Percentiles rank a stretch among this genome's conserved stretches.
Evolutionary conservation across 2,797 vertebrate species (phyloP).

Genomic region (Morus bassanus): DNA sequence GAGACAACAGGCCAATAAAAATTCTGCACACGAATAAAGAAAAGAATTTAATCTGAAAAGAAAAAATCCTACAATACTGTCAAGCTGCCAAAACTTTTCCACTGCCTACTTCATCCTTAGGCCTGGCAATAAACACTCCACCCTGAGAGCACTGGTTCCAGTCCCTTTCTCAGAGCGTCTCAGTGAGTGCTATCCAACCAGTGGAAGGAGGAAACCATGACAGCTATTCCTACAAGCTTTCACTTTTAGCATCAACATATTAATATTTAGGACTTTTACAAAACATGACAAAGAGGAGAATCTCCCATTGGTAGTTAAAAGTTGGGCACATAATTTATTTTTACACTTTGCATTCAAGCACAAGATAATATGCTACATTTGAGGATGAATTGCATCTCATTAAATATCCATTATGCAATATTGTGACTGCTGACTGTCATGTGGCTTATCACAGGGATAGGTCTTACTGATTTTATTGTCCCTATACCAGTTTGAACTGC

Average conservation of each 20-base stretch:
- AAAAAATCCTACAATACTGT: neutral
- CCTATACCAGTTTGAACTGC: neutral
- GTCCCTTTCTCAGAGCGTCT: neutral
- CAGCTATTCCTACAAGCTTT: neutral
- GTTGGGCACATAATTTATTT: neutral
- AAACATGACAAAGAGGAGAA: neutral
- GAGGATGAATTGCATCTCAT: rapidly evolving
- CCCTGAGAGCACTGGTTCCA: neutral
- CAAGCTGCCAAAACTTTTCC: neutral
- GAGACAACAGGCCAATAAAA: neutral
- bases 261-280: neutral
- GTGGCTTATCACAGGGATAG: neutral
- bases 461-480: neutral
- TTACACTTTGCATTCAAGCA: neutral
- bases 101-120: neutral
- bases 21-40: neutral
- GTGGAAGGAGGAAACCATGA: neutral
- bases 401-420: neutral
- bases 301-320: neutral
- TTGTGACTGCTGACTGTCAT: neutral
- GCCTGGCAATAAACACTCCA: neutral
- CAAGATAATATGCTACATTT: neutral
- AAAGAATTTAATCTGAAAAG: neutral
- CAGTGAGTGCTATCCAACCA: rapidly evolving
- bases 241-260: neutral